phyloP scores from a whole-genome alignment of 2,797 vertebrate species.

The Monodelphis domestica region DNA sequence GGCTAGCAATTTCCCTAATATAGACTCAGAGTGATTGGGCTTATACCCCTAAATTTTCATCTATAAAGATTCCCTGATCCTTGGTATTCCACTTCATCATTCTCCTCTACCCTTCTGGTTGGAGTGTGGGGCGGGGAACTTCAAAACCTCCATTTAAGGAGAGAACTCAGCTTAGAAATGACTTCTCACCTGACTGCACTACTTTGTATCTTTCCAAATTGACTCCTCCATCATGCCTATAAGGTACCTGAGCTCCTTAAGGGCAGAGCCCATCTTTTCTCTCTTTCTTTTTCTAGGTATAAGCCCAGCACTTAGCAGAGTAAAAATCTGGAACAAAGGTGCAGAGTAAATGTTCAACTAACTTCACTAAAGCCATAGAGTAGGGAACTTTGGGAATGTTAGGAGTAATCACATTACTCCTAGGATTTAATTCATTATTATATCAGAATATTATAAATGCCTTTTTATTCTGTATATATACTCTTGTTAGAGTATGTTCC shows the following conservation, averaged over 20 bases:
- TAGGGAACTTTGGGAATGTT: not conserved
- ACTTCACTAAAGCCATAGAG: not conserved
- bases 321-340: not conserved
- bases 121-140: not conserved
- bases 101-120: not conserved
- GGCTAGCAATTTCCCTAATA: not conserved
- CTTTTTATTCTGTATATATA: no score
- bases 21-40: not conserved
- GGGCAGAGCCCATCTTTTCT: no score
- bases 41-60: not conserved
- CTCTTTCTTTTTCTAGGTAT: not conserved
- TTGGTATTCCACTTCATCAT: not conserved
- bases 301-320: not conserved
- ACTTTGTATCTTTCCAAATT: not conserved
- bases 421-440: not conserved
- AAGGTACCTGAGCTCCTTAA: not conserved
- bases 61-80: not conserved
- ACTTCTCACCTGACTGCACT: not conserved
- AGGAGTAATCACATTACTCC: not conserved
- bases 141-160: not conserved
- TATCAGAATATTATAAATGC: no score
- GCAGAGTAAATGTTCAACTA: not conserved
- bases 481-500: no score
- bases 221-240: not conserved
- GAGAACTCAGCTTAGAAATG: not conserved